Evolutionary conservation across 2,113 vertebrate genomes (phyloP).

Genomic region (Microcebus ravelobensis): DNA sequence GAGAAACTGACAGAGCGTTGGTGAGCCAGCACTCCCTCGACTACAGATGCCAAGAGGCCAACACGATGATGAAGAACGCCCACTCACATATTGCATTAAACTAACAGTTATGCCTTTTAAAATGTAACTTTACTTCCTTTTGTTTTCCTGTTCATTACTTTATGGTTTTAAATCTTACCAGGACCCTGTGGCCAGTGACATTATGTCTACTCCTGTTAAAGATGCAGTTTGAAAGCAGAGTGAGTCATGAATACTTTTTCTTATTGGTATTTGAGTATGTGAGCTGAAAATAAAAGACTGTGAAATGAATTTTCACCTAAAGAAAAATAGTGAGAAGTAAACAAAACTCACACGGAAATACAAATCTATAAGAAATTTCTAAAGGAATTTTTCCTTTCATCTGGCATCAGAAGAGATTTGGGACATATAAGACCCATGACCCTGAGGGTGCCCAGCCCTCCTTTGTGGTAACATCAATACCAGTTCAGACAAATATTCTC

Average conservation of each 20-base stretch:
- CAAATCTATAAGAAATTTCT: not conserved
- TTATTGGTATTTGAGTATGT: not conserved
- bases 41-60: not conserved
- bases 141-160: not conserved
- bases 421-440: too few relatives aligned
- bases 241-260: not conserved
- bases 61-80: not conserved
- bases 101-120: not conserved
- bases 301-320: not conserved
- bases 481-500: not conserved
- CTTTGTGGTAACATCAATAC: not conserved
- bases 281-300: not conserved
- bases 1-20: not conserved
- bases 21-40: not conserved
- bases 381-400: not conserved
- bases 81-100: too few relatives aligned
- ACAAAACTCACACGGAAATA: not conserved
- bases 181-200: not conserved
- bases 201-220: not conserved
- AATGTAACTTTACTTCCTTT: not conserved
- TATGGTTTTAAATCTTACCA: not conserved
- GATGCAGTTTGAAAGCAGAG: not conserved
- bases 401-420: not conserved
- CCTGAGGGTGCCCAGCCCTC: not conserved
- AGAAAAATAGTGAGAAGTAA: not conserved